Percentiles rank a stretch among this genome's conserved stretches.
These are phyloP conservation scores for Bombus impatiens DNA, from an alignment of 1,140 invertebrate genomes.

Conservation along the genomic window DNA sequence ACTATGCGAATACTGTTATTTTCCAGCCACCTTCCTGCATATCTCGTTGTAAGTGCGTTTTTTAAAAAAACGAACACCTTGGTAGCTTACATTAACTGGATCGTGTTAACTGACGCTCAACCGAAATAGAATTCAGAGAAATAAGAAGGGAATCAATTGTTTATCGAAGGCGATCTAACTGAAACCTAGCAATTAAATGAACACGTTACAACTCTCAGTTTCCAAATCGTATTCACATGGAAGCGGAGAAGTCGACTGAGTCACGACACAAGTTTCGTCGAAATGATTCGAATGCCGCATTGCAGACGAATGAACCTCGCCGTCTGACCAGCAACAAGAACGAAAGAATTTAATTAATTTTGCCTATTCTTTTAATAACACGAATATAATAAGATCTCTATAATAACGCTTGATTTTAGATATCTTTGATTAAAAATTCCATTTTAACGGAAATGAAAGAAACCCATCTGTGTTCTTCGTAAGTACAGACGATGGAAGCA, in stretches of 20 bases:
- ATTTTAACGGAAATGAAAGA: neutral
- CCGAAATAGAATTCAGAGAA: neutral
- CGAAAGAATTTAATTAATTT: neutral
- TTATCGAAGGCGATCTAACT: neutral
- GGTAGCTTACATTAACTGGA: neutral
- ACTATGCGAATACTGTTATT: neutral
- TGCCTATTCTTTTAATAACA: neutral
- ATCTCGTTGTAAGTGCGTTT: neutral
- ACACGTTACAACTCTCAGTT: neutral
- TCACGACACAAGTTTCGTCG: neutral
- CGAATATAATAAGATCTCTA: slow-evolving; percentile 3
- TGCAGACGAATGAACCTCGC: neutral
- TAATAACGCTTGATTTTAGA: neutral
- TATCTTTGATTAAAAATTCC: slow-evolving; percentile 22
- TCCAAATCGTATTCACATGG: neutral
- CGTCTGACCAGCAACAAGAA: neutral
- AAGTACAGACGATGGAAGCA: neutral
- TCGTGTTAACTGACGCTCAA: neutral
- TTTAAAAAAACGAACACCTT: neutral
- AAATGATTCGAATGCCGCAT: slow-evolving; percentile 29
- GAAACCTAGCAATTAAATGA: neutral
- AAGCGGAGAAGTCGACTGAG: neutral
- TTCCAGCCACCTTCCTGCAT: neutral
- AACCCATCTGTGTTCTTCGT: neutral
- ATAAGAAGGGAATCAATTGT: neutral